Percentiles rank a stretch among this genome's conserved stretches.
These are phyloP conservation scores for Protonemura montana DNA, from an alignment of 2,888 invertebrate species.

Conservation along the genomic window DNA sequence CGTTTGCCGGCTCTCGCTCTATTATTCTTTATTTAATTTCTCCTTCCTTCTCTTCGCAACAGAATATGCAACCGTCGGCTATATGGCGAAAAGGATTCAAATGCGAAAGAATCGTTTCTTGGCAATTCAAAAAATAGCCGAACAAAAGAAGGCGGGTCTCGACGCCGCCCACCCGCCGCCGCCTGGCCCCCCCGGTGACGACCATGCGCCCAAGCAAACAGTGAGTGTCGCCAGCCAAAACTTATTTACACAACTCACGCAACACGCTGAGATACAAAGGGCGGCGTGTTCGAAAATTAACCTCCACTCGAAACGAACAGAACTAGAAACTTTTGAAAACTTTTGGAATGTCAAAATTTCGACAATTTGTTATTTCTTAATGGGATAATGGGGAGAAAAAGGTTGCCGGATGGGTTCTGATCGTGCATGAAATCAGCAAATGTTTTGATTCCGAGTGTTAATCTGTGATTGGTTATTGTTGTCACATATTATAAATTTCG, in stretches of 20 bases:
- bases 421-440: neutral
- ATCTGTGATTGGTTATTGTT: neutral
- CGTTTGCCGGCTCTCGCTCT: neutral
- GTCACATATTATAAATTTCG: neutral
- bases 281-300: constrained; percentile 33
- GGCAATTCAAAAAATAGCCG: constrained; percentile 90
- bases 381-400: neutral
- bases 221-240: constrained; percentile 65
- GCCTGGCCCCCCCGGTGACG: constrained; percentile 71
- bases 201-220: constrained; percentile 79
- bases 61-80: constrained; percentile 98
- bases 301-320: neutral
- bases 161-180: constrained; percentile 67
- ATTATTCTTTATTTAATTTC: neutral
- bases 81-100: constrained; percentile 96
- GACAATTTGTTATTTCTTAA: neutral
- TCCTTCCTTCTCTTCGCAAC: constrained; percentile 52
- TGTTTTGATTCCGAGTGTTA: neutral
- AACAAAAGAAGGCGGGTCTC: constrained; percentile 84
- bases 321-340: neutral
- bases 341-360: neutral
- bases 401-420: neutral
- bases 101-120: constrained; percentile 93
- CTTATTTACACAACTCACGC: constrained; percentile 27
- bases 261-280: neutral